Evolutionary conservation across 2,888 invertebrate species (phyloP), one percentile per base, ranked within the genome.

Genomic region (Phytoseiulus persimilis): DNA sequence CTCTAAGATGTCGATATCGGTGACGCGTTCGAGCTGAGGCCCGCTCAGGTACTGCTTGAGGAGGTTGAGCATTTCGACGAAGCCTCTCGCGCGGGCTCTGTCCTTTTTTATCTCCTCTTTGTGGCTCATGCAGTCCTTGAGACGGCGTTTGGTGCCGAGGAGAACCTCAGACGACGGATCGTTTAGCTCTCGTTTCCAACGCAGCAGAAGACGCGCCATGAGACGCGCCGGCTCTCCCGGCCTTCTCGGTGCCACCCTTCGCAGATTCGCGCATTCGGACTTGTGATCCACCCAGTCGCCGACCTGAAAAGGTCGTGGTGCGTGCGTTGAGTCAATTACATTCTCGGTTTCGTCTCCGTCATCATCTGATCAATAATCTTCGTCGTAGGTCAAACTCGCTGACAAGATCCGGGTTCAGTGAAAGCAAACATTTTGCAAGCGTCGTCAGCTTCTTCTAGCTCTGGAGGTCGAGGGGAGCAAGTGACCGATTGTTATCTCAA

Each of bases 271-370:
- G 45, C 87, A 87, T 87, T 87, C 87, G n/a, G 39, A 33, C 87
- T 87, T 87, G 45, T 87, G 87, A 45, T 87, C 87, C 87, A 33
- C 87, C 87, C 87, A 87, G 87, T 87, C 87, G 87, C 39, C 87
- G 87, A 87, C 87, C 87, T 87, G 87, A n/a, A 87, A 87, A 65
- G 65, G 65, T 65, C 65, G 65, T 65, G 65, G 65, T 65, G 39
- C 87, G 45, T 45, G 31, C 45, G 45, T 87, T 87, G 32, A n/a
- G 32, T 6, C 32, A 87, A 39, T 87, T n/a, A 83, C 33, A 83
- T 83, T 33, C 31, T 83, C 83, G 33, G 31, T 28, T 32, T 83
- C 83, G 83, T 83, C 83, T 11, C 31, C 83, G 31, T 83, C 83
- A 83, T 65, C 65, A 65, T 14, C 65, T 65, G 18, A 65, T 65